phyloP scores from a whole-genome alignment of 2,888 invertebrate genomes.

The Xestia xanthographa region DNA sequence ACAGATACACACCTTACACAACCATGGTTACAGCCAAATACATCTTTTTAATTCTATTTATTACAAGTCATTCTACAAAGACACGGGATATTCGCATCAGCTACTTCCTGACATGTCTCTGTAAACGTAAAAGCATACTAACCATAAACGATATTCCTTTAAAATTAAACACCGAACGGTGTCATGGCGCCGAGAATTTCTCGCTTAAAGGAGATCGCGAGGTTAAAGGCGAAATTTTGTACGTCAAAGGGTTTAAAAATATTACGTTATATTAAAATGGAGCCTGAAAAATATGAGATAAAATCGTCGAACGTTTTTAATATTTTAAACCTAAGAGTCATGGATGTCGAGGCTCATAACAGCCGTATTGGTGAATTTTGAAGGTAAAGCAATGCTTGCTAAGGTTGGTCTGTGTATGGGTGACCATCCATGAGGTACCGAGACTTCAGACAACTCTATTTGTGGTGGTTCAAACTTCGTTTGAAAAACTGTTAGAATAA shows the following conservation, averaged over 20 bases:
- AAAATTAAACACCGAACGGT: constrained; percentile 28
- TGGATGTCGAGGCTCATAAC: neutral
- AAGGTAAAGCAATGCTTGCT: neutral
- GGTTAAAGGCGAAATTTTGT: constrained; percentile 42
- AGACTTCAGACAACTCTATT: no score
- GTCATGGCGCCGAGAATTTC: constrained; percentile 24
- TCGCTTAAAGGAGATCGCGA: constrained; percentile 22
- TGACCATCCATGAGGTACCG: neutral
- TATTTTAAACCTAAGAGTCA: neutral
- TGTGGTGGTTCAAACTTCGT: no score
- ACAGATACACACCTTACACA: no score
- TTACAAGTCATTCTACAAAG: no score
- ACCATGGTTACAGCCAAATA: no score
- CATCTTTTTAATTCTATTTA: no score
- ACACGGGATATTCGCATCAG: constrained; percentile 4
- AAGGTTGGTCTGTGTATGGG: neutral
- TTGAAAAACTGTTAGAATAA: no score
- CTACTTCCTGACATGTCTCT: no score
- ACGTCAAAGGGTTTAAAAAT: constrained; percentile 49
- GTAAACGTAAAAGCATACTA: neutral
- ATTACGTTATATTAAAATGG: constrained; percentile 40
- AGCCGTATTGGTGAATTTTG: neutral
- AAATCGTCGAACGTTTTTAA: neutral
- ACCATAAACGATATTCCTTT: constrained; percentile 8
- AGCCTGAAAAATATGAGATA: constrained; percentile 18